phyloP scores from a whole-genome alignment of 2,888 invertebrate species.

The Caenorhabditis plicata region DNA sequence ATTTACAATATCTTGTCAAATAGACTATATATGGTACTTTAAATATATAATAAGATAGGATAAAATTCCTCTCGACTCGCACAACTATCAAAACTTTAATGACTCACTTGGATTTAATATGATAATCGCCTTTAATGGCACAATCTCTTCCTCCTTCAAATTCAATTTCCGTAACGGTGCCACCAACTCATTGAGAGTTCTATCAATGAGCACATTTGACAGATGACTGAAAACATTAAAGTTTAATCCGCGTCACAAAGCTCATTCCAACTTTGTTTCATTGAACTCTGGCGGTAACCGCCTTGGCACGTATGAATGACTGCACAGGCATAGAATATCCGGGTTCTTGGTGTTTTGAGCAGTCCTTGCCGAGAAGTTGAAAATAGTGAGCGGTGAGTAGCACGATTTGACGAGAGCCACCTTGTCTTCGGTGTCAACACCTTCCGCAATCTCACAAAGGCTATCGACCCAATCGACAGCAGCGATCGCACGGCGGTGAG shows the following conservation, averaged over 20 bases:
- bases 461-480: slow-evolving; percentile 65
- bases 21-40: too few species aligned
- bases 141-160: slow-evolving; percentile 63
- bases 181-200: slow-evolving; percentile 63
- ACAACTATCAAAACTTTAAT: too few species aligned
- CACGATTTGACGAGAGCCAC: slow-evolving; percentile 60
- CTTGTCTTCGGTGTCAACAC: slow-evolving; percentile 60
- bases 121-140: slow-evolving; percentile 63
- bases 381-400: slow-evolving; percentile 63
- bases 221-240: slow-evolving; percentile 54
- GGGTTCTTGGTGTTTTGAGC: slow-evolving; percentile 64
- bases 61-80: neutral
- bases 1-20: too few species aligned
- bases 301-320: slow-evolving; percentile 60
- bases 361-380: slow-evolving; percentile 64
- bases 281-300: slow-evolving; percentile 62
- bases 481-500: slow-evolving; percentile 61
- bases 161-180: slow-evolving; percentile 59
- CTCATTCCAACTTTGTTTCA: slow-evolving; percentile 55
- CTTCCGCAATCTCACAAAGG: slow-evolving; percentile 59
- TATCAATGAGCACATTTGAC: slow-evolving; percentile 63
- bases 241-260: too few species aligned
- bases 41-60: neutral
- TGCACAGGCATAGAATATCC: slow-evolving; percentile 61
- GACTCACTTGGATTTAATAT: slow-evolving; percentile 61